Conservation (phyloP, 2,113 vertebrate species). For the Megatriorchis doriae region DNA sequence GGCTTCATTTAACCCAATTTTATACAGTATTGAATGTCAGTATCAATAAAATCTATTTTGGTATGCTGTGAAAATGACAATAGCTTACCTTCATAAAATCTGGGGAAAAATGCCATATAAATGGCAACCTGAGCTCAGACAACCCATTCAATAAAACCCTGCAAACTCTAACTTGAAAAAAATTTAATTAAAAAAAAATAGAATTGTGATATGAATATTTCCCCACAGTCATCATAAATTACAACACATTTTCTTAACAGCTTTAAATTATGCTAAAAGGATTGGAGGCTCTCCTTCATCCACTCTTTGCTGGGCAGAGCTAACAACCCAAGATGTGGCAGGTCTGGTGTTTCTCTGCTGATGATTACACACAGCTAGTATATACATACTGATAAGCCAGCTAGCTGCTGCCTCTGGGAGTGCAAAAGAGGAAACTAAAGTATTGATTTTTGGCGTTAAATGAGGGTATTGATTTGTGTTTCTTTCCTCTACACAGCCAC, state of each 20-base stretch:
- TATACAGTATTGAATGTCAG: neutral
- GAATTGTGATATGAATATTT: neutral
- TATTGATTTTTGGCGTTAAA: neutral
- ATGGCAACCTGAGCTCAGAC: neutral
- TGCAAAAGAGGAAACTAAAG: neutral
- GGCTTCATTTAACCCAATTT: neutral
- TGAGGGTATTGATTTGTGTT: neutral
- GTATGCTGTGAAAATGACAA: neutral
- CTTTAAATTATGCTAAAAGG: neutral
- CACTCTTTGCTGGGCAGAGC: neutral
- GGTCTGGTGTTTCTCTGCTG: neutral
- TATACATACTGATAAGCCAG: neutral
- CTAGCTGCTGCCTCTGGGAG: neutral
- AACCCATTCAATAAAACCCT: neutral
- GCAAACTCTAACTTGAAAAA: neutral
- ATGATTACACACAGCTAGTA: neutral
- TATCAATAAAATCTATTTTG: neutral
- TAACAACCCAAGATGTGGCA: neutral
- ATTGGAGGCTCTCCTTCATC: neutral
- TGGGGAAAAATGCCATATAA: neutral
- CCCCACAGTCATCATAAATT: neutral
- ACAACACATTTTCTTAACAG: neutral
- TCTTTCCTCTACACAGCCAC: neutral
- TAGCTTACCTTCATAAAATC: neutral
- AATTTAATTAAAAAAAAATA: neutral